Percentiles rank a stretch among this genome's conserved stretches.
Evolutionary conservation across 1,140 invertebrate genomes (phyloP).

Genomic region (Drosophila oshimai): DNA sequence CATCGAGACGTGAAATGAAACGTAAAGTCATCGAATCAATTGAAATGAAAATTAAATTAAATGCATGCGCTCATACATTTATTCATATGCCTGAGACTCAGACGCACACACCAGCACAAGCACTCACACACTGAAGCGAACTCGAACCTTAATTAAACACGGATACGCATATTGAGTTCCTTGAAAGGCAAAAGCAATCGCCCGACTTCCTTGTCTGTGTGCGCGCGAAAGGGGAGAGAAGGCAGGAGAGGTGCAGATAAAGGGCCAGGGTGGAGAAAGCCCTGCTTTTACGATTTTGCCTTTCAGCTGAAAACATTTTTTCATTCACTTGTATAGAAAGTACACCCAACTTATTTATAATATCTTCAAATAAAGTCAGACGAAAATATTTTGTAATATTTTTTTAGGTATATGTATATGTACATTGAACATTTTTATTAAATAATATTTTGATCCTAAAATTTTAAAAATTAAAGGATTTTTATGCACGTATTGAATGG

Average conservation of each 20-base stretch:
- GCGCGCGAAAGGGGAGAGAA: background rate
- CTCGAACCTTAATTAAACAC: slow-evolving; percentile 78
- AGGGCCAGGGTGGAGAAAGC: background rate
- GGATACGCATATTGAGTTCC: slow-evolving; percentile 73
- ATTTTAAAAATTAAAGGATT: too few species aligned
- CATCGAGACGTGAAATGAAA: slow-evolving; percentile 79
- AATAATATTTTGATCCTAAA: too few species aligned
- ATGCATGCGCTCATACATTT: slow-evolving; percentile 76
- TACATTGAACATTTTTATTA: too few species aligned
- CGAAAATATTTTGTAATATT: background rate
- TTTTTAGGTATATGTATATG: background rate
- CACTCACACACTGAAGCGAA: slow-evolving; percentile 25
- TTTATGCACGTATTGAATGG: too few species aligned
- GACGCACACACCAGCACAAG: slow-evolving; percentile 6
- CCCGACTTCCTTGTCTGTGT: slow-evolving; percentile 39
- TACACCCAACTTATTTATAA: background rate
- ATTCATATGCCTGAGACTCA: slow-evolving; percentile 56
- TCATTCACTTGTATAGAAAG: slow-evolving; percentile 12
- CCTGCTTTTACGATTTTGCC: slow-evolving; percentile 34
- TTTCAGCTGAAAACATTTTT: slow-evolving; percentile 37
- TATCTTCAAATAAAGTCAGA: slow-evolving; percentile 1
- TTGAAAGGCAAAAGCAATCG: slow-evolving; percentile 69
- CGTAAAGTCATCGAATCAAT: slow-evolving; percentile 81
- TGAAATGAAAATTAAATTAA: slow-evolving; percentile 82
- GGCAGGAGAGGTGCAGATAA: background rate